These are phyloP conservation scores for Scrobipalpa costella DNA, from an alignment of 2,888 invertebrate species.

Conservation along the genomic window DNA sequence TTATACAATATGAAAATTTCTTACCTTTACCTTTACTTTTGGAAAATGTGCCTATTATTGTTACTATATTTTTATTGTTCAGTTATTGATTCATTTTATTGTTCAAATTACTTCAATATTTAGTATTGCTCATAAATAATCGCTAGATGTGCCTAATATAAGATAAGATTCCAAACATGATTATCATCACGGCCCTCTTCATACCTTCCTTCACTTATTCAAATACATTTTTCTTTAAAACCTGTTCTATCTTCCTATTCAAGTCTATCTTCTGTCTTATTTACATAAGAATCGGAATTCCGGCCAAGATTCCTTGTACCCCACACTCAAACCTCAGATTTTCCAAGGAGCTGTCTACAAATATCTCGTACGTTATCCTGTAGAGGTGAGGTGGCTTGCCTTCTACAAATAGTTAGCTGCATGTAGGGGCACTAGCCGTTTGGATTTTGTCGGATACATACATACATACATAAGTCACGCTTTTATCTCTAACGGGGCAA, in stretches of 20 bases:
- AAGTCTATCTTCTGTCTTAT: constrained; percentile 12
- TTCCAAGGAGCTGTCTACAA: not conserved
- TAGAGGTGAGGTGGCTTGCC: constrained; percentile 1
- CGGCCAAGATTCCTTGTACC: not conserved
- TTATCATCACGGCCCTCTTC: too few relatives aligned
- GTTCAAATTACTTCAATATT: too few relatives aligned
- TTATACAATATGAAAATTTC: too few relatives aligned
- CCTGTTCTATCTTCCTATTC: not conserved
- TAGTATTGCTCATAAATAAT: too few relatives aligned
- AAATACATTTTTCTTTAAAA: constrained; percentile 8
- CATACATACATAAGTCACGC: too few relatives aligned
- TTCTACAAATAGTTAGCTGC: constrained; percentile 25
- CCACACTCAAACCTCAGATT: constrained; percentile 7
- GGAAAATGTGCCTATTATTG: too few relatives aligned
- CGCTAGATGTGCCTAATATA: too few relatives aligned
- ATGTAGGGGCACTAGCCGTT: not conserved
- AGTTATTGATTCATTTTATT: too few relatives aligned
- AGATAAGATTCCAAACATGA: too few relatives aligned
- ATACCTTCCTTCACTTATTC: not conserved
- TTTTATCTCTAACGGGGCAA: too few relatives aligned
- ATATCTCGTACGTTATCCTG: constrained; percentile 7
- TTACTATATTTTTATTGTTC: too few relatives aligned
- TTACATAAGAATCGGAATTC: constrained; percentile 12
- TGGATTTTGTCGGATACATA: not conserved
- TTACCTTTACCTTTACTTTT: too few relatives aligned